These are phyloP conservation scores for Drosophila mayaguana DNA, from an alignment of 2,888 invertebrate species.

Conservation along the genomic window DNA sequence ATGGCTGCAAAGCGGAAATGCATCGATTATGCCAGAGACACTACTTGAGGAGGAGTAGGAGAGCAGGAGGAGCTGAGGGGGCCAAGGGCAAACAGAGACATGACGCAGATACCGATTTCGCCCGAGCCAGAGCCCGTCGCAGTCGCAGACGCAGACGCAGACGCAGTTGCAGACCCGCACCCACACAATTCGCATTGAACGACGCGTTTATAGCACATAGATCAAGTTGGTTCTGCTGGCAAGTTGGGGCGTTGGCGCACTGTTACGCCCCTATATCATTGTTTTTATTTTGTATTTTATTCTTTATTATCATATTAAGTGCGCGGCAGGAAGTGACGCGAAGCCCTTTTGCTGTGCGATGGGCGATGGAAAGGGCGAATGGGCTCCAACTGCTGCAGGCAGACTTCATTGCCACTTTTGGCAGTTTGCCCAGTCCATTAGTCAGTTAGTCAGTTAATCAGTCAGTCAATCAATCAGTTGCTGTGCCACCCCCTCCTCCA, in stretches of 20 bases:
- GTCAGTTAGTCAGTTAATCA: constrained; percentile 71
- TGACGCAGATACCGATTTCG: background rate
- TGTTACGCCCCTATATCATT: constrained; percentile 50
- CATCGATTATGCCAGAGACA: constrained; percentile 66
- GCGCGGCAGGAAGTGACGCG: constrained; percentile 50
- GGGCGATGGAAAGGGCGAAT: constrained; percentile 10
- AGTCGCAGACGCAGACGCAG: constrained; percentile 25
- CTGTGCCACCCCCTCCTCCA: constrained; percentile 10
- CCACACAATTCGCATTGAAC: constrained; percentile 44
- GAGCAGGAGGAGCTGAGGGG: background rate
- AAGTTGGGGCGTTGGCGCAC: constrained; percentile 62
- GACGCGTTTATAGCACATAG: constrained; percentile 21
- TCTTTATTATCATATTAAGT: constrained; percentile 24
- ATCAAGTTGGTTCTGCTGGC: constrained; percentile 27
- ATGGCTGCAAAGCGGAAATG: constrained; percentile 65
- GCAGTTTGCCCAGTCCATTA: constrained; percentile 77
- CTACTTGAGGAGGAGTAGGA: background rate
- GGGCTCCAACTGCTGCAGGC: constrained; percentile 27
- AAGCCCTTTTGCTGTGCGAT: constrained; percentile 39
- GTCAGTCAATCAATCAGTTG: constrained; percentile 66
- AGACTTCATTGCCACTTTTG: constrained; percentile 57
- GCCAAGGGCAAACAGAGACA: constrained; percentile 8
- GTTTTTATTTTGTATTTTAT: constrained; percentile 36
- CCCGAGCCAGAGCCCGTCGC: constrained; percentile 4
- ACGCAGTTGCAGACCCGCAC: constrained; percentile 31